Percentiles rank a stretch among this genome's conserved stretches.
Conservation (phyloP, 2,888 invertebrate genomes). For the Pocota personata region DNA sequence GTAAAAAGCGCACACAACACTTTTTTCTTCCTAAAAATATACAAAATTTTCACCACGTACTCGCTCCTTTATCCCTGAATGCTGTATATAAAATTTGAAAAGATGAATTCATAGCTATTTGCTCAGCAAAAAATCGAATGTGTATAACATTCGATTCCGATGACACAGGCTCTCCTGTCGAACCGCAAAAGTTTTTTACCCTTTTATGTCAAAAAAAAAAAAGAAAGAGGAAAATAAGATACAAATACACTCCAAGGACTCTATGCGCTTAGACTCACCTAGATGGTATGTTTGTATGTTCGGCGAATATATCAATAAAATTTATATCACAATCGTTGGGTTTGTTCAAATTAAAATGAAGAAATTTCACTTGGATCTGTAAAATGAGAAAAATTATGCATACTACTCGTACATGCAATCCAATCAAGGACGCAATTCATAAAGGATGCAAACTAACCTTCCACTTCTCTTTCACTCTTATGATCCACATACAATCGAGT, state of each 20-base stretch:
- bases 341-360: slow-evolving; percentile 86
- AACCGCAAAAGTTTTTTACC: slow-evolving; percentile 91
- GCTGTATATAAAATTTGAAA: slow-evolving; percentile 91
- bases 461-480: slow-evolving; percentile 86
- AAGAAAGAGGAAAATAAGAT: not conserved
- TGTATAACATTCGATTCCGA: slow-evolving; percentile 88
- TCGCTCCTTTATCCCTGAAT: slow-evolving; percentile 85
- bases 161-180: slow-evolving; percentile 90
- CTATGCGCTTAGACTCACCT: slow-evolving; percentile 79
- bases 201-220: slow-evolving; percentile 78
- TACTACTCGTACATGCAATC: not conserved
- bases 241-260: not conserved
- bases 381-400: slow-evolving; percentile 42
- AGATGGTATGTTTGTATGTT: slow-evolving; percentile 86
- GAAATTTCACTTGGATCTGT: slow-evolving; percentile 88
- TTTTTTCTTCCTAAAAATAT: not conserved
- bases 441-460: slow-evolving; percentile 84
- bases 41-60: slow-evolving; percentile 78
- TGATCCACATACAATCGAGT: slow-evolving; percentile 90
- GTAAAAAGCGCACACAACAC: not conserved
- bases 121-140: slow-evolving; percentile 89
- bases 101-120: slow-evolving; percentile 85
- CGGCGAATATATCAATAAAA: slow-evolving; percentile 89
- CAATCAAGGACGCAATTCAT: not conserved
- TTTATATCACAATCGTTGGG: slow-evolving; percentile 92